Percentiles rank a stretch among this genome's conserved stretches.
Conservation (phyloP, 2,797 vertebrate genomes). For the Pangasius sanitwongsei region DNA sequence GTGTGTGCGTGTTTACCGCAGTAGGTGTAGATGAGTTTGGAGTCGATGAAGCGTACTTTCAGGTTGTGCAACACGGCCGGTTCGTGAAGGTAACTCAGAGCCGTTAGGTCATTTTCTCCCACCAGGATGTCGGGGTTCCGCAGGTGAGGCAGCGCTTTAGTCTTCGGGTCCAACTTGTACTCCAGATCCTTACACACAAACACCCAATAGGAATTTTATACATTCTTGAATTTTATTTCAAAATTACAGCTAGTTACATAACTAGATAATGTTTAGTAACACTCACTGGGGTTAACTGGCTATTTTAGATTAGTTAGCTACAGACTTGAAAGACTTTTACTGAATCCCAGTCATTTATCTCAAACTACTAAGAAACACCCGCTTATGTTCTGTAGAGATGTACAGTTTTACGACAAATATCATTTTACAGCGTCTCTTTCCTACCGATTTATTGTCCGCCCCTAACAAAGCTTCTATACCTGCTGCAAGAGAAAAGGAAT, state of each 20-base stretch:
- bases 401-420: no score
- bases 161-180: slow-evolving; percentile 87
- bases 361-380: no score
- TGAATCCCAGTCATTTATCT: no score
- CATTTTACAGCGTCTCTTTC: no score
- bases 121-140: slow-evolving; percentile 98
- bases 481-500: no score
- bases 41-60: slow-evolving; percentile 96
- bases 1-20: slow-evolving; percentile 79
- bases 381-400: no score
- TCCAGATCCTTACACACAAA: slow-evolving; percentile 79
- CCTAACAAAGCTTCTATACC: no score
- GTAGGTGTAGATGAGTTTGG: slow-evolving; percentile 98
- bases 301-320: background rate
- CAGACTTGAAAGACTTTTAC: no score
- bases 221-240: background rate
- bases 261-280: background rate
- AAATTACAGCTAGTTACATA: background rate
- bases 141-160: slow-evolving; percentile 89
- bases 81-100: slow-evolving; percentile 97
- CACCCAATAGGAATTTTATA: background rate
- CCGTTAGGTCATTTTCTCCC: slow-evolving; percentile 97
- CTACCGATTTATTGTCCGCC: no score
- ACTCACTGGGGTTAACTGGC: background rate
- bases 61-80: slow-evolving; percentile 97